These are phyloP conservation scores for Pseudotriccus pelzelni DNA, from an alignment of 2,797 vertebrate species.

Conservation along the genomic window DNA sequence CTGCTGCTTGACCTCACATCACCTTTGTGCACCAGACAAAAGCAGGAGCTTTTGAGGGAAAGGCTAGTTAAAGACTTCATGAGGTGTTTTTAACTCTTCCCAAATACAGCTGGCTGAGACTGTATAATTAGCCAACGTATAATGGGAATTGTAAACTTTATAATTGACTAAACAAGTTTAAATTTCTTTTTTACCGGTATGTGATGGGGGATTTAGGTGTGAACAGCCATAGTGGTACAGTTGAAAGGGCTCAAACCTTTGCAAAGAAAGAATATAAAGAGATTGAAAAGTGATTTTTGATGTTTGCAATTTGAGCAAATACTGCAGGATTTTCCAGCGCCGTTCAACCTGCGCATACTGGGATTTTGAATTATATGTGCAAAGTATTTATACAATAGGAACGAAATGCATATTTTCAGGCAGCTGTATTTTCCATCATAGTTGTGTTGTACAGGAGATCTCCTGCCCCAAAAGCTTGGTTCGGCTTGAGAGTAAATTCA, in stretches of 20 bases:
- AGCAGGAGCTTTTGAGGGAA: neutral
- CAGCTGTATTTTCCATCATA: neutral
- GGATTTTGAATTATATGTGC: neutral
- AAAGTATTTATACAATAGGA: neutral
- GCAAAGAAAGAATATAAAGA: neutral
- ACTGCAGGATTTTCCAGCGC: neutral
- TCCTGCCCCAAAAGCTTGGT: neutral
- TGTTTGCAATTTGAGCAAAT: neutral
- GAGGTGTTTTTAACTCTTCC: neutral
- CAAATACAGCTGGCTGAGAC: neutral
- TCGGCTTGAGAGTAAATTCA: neutral
- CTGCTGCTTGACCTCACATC: neutral
- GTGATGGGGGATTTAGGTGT: neutral
- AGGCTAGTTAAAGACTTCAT: neutral
- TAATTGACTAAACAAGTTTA: neutral
- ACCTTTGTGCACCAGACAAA: neutral
- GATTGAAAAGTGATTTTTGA: neutral
- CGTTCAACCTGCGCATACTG: neutral
- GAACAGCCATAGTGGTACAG: neutral
- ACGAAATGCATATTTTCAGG: neutral
- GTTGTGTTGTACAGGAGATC: neutral
- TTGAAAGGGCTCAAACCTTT: neutral
- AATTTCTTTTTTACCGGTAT: neutral
- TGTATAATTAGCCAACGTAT: neutral
- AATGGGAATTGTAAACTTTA: neutral